phyloP scores from a whole-genome alignment of 2,888 invertebrate genomes.

The Melangyna quadrimaculata region DNA sequence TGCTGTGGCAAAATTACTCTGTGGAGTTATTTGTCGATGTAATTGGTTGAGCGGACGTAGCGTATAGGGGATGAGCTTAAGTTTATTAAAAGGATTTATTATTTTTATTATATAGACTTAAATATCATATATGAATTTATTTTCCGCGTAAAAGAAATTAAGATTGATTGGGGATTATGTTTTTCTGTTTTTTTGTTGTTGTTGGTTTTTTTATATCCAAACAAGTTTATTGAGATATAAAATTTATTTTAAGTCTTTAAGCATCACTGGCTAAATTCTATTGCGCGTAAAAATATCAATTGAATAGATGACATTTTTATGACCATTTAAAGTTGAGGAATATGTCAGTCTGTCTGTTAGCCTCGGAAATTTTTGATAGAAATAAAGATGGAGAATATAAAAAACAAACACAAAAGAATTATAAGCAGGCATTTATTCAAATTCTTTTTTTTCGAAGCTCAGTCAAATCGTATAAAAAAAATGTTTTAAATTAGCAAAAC shows the following conservation, averaged over 20 bases:
- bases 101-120: conserved; percentile 45
- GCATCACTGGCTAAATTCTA: not conserved
- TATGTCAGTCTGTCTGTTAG: not conserved
- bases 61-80: conserved; percentile 53
- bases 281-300: not conserved
- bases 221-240: conserved; percentile 37
- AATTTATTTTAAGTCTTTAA: conserved; percentile 12
- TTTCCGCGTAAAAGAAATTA: conserved; percentile 29
- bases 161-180: conserved; percentile 63
- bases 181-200: not conserved
- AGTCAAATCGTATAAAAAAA: too few relatives aligned
- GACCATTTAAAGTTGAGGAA: not conserved
- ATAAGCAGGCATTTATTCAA: too few relatives aligned
- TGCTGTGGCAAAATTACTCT: conserved; percentile 38
- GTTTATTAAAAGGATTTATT: conserved; percentile 62
- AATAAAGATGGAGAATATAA: not conserved
- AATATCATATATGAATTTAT: conserved; percentile 35
- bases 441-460: too few relatives aligned
- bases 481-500: too few relatives aligned
- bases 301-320: not conserved
- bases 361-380: not conserved
- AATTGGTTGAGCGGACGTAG: too few relatives aligned
- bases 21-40: conserved; percentile 57
- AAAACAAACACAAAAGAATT: too few relatives aligned
- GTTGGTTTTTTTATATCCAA: not conserved